Evolutionary conservation across 2,888 invertebrate species (phyloP), one percentile per base, ranked within the genome.

Genomic region (Pseudoips prasinana): DNA sequence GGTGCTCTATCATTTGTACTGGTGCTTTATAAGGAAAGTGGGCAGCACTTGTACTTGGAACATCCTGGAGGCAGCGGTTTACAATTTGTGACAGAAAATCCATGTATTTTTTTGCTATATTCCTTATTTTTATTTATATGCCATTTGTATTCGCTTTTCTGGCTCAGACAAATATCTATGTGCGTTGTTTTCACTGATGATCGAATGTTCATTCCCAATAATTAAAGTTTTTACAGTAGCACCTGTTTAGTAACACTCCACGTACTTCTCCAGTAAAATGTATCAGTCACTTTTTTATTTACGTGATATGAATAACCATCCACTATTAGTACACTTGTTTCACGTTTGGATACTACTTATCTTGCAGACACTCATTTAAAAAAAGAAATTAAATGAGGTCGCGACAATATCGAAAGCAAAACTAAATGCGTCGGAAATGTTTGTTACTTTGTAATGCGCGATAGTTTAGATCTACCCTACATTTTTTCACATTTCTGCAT

Each of bases 221-320:
- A n/a, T n/a, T n/a, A n/a, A n/a, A n/a, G 17, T 33, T 27, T 33
- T 33, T 10, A 33, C 17, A 22, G 27, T 27, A 23, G 33, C 18
- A 28, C 27, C 27, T 18, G 23, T 33, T 18, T 28, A 11, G 23
- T 14, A 33, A 18, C 28, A 19, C 28, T 28, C 10, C 23, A 18
- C 19, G 24, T 4, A 24, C 28, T 28, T 24, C 24, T 28, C 19
- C 33, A 33, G 24, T 33, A 27, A 33, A 33, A 28, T 28, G 19
- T 27, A 42, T 42, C 31, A 33, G 2, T 35, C 10, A 22, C 17
- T 20, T 29, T 35, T 25, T n/a, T 29, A n/a, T n/a, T n/a, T n/a
- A n/a, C n/a, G n/a, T n/a, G n/a, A n/a, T n/a, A n/a, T 25, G 10
- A 35, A 29, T 35, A 33, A 24, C 26, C 32, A 33, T 26, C 22